Evolutionary conservation across 2,888 invertebrate genomes (phyloP), one percentile per base, ranked within the genome.

Genomic region (Cordilura impudica): DNA sequence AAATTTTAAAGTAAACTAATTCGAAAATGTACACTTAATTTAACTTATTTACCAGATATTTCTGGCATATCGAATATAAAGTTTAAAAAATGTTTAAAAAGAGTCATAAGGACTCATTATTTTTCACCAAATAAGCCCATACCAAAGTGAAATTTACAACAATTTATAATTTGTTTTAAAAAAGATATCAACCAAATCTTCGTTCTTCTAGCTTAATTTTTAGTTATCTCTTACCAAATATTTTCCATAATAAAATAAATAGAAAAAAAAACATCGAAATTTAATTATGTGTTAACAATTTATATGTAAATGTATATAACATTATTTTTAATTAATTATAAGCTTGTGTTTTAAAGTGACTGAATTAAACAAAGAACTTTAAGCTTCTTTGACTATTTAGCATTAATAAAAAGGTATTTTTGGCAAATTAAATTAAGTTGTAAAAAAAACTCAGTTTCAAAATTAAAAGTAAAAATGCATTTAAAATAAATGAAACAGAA

Each of bases 331-430:
- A 77, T 74, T 78, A 81, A 56, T 61, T 67, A 29, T 74, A 70
- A 56, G 69, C 26, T 70, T 78, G 23, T 31, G 49, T 71, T 75
- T 67, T 8, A 79, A 79, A 79, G 71, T 71, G 79, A 79, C 79
- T 79, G 79, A 79, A 51, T 71, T 63, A 56, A 43, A 49, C 14
- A 47, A 31, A 47, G 49, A 71, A 35, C 18, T 67, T 45, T 71
- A 75, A 61, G 26, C 53, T 79, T 79, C 49, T 79, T 79, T 74
- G 65, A 67, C 29, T 56, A 72, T 56, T 66, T 73, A 67, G 39
- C 49, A 58, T 69, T 73, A 78, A 51, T 54, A 21, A 66, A 65
- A 75, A 79, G 65, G 69, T 60, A 75, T 82, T 80, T 81, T 81
- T 74, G 77, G 78, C 77, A 72, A 73, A 49, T 54, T 23, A 69